These are phyloP conservation scores for crab-eating macaque (Macaca fascicularis) DNA, from an alignment of 2,113 vertebrate genomes.

Conservation along the genomic window T2T-MFA8v1.1 NC_088376.1:181000501-181001000, in stretches of 20 bases:
- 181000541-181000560: neutral
- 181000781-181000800: neutral
- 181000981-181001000: neutral
- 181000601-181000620: neutral
- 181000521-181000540: neutral
- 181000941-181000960: neutral
- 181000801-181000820: no score
- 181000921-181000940: neutral
- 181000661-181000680: neutral
- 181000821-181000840: no score
- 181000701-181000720: neutral
- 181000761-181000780: neutral
- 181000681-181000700: neutral
- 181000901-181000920: no score
- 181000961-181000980: neutral
- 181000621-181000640: neutral
- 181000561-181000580: neutral
- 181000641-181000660: neutral
- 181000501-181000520: neutral
- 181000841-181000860: no score
- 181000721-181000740: conserved; percentile 20
- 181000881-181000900: no score
- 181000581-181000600: neutral
- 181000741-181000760: neutral
- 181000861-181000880: no score